Evolutionary conservation across 2,888 invertebrate genomes (phyloP).

Genomic region (Campoletis raptor): DNA sequence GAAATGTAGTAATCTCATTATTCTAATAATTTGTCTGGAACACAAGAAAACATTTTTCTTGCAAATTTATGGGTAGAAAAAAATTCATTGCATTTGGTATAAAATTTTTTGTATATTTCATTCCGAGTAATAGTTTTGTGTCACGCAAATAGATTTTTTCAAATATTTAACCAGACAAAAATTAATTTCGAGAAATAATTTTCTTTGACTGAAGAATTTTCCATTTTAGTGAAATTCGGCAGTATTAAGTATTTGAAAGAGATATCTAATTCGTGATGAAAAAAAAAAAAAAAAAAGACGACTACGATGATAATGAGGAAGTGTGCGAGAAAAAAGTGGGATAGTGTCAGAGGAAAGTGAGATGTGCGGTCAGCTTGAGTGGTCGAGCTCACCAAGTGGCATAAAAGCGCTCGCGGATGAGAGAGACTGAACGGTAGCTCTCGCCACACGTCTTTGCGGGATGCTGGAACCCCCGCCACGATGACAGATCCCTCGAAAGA

Average conservation of each 20-base stretch:
- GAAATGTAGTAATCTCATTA: not conserved
- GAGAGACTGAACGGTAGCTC: constrained; percentile 63
- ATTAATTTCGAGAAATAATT: not conserved
- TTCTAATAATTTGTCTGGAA: not conserved
- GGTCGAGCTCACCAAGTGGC: constrained; percentile 48
- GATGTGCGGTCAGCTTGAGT: constrained; percentile 57
- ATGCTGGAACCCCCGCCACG: constrained; percentile 64
- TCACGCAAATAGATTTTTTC: not conserved
- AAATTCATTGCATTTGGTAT: not conserved
- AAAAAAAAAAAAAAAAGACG: not conserved
- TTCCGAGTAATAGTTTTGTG: not conserved
- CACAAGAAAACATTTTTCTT: not conserved
- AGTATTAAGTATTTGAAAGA: not conserved
- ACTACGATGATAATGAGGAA: constrained; percentile 13
- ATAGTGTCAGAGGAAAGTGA: constrained; percentile 35
- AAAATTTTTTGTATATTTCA: not conserved
- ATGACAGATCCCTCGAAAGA: constrained; percentile 62
- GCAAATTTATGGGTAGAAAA: not conserved
- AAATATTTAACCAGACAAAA: not conserved
- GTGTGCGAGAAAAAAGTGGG: constrained; percentile 16
- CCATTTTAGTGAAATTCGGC: not conserved
- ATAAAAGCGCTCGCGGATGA: constrained; percentile 45
- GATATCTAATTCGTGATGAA: not conserved
- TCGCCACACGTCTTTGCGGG: constrained; percentile 64
- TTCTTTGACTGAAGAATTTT: not conserved